Conservation (phyloP, 2,113 vertebrate species). For the Noturus placidus region DNA sequence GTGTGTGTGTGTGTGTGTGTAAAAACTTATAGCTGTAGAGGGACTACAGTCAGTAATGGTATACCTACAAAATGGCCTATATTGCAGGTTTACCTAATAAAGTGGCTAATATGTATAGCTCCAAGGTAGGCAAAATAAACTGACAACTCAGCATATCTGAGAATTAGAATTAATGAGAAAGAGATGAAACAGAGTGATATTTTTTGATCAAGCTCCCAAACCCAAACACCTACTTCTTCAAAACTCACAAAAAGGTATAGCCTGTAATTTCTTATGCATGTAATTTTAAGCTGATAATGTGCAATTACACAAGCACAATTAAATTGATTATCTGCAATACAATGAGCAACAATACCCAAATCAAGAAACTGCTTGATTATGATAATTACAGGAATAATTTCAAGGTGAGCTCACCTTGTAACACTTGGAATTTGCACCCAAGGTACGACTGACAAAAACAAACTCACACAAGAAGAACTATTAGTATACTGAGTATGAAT, state of each 20-base stretch:
- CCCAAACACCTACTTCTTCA: neutral
- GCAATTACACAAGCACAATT: conserved; percentile 45
- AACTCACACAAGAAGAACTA: neutral
- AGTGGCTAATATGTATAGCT: neutral
- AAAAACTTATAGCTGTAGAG: neutral
- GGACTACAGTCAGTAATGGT: neutral
- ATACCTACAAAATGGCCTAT: neutral
- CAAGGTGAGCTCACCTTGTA: conserved; percentile 30
- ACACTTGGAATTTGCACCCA: conserved; percentile 14
- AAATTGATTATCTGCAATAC: conserved; percentile 45
- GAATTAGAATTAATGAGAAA: neutral
- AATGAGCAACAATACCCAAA: conserved; percentile 37
- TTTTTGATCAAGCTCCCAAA: neutral
- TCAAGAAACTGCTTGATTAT: conserved; percentile 42
- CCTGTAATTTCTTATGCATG: conserved; percentile 25
- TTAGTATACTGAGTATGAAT: neutral
- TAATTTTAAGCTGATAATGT: conserved; percentile 37
- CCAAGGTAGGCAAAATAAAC: neutral
- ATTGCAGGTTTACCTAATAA: neutral
- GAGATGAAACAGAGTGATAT: neutral
- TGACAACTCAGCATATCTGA: conserved; percentile 4
- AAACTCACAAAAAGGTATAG: conserved; percentile 3
- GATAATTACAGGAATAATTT: conserved; percentile 47
- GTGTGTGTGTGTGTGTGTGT: too few relatives aligned
- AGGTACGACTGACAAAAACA: neutral